A percentile compares a stretch with the other conserved stretches of the same genome.
Evolutionary conservation across 2,113 vertebrate genomes (phyloP).

Genomic region (Pleuronectes platessa): DNA sequence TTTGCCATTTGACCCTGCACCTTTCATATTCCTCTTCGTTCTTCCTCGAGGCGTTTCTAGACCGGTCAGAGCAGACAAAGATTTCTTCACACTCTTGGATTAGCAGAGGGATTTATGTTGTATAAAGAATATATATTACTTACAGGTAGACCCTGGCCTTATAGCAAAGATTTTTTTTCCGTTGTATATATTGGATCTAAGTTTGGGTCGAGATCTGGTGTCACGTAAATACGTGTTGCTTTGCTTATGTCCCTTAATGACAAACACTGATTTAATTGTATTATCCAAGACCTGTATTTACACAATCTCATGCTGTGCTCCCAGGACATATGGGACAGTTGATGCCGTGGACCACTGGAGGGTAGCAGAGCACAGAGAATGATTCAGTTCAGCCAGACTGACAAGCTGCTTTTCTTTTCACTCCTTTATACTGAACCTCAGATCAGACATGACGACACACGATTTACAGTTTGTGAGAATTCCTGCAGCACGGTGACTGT

Average conservation of each 20-base stretch:
- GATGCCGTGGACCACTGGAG: constrained; percentile 65
- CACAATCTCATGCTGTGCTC: too few relatives aligned
- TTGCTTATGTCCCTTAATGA: too few relatives aligned
- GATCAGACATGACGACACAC: not conserved
- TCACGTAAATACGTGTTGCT: not conserved
- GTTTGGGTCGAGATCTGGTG: not conserved
- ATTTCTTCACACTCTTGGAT: constrained; percentile 8
- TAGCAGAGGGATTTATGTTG: not conserved
- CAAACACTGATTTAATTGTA: too few relatives aligned
- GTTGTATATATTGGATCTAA: too few relatives aligned
- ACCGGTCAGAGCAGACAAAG: constrained; percentile 18
- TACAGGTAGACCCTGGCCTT: not conserved
- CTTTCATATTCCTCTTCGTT: constrained; percentile 33
- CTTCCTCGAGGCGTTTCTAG: constrained; percentile 38
- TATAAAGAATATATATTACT: not conserved
- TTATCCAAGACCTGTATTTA: too few relatives aligned
- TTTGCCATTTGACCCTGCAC: constrained; percentile 53
- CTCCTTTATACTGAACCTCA: not conserved
- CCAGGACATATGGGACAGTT: not conserved
- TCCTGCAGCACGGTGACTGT: not conserved
- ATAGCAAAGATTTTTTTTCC: too few relatives aligned
- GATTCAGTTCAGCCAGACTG: not conserved
- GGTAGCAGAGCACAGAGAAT: constrained; percentile 68
- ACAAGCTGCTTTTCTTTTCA: not conserved
- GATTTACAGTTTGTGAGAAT: not conserved